Evolutionary conservation across 2,888 invertebrate genomes (phyloP).

Genomic region (Acanthococcus lagerstroemiae): DNA sequence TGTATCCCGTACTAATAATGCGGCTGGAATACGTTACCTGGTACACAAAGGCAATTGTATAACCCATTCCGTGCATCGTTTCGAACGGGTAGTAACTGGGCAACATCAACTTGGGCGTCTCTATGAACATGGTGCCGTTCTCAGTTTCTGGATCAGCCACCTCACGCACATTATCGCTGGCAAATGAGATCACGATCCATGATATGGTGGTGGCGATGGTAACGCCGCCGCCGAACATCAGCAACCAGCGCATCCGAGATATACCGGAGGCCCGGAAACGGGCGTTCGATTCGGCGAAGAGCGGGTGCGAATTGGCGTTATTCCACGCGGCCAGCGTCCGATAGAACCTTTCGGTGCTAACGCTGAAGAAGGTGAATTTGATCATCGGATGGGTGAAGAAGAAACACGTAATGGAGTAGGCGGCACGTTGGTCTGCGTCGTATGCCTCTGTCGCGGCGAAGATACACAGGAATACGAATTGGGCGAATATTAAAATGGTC

Average conservation of each 20-base stretch:
- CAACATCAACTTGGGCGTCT: slow-evolving; percentile 61
- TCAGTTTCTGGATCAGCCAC: slow-evolving; percentile 57
- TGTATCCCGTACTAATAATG: too few species aligned
- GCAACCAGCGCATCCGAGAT: slow-evolving; percentile 61
- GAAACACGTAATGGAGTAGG: slow-evolving; percentile 70
- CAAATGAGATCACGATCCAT: slow-evolving; percentile 71
- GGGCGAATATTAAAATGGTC: slow-evolving; percentile 35
- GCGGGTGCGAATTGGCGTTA: slow-evolving; percentile 58
- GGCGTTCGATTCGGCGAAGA: slow-evolving; percentile 73
- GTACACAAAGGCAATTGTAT: slow-evolving; percentile 55
- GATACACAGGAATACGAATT: slow-evolving; percentile 51
- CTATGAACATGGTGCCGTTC: slow-evolving; percentile 57
- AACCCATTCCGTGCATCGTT: slow-evolving; percentile 54
- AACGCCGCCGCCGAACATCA: slow-evolving; percentile 55
- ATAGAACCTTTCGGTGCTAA: slow-evolving; percentile 54
- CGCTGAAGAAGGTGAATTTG: slow-evolving; percentile 62
- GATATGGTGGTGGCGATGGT: slow-evolving; percentile 53
- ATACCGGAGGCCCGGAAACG: slow-evolving; percentile 57
- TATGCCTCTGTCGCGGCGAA: slow-evolving; percentile 62
- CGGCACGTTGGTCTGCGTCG: slow-evolving; percentile 60
- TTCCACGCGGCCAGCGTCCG: slow-evolving; percentile 75
- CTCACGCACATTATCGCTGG: slow-evolving; percentile 62
- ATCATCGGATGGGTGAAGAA: slow-evolving; percentile 70
- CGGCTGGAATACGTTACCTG: slow-evolving; percentile 46
- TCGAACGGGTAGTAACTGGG: slow-evolving; percentile 73